phyloP scores from a whole-genome alignment of 2,888 invertebrate genomes.

The Melieria omissa region DNA sequence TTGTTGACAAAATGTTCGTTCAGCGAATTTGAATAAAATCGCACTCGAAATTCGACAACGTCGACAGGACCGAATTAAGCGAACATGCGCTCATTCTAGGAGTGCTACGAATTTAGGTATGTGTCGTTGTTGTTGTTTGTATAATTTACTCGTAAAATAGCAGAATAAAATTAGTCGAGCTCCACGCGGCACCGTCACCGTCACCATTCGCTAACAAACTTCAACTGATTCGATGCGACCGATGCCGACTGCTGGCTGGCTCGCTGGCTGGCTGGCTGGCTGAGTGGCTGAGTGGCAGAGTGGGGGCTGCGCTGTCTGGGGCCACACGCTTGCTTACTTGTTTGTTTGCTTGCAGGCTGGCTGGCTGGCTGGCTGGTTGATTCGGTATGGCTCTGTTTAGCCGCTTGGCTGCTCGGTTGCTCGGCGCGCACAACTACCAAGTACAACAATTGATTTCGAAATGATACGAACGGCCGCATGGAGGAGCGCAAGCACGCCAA shows the following conservation, averaged over 20 bases:
- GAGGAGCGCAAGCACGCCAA: too few species aligned
- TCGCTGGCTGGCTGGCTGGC: background rate
- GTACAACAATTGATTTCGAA: background rate
- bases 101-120: background rate
- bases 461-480: background rate
- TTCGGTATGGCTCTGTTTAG: background rate
- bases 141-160: too few species aligned
- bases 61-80: too few species aligned
- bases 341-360: background rate
- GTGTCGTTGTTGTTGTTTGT: background rate
- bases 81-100: background rate
- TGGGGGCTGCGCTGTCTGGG: too few species aligned
- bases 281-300: too few species aligned
- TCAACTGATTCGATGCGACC: slow-evolving; percentile 41
- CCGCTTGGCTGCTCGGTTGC: background rate
- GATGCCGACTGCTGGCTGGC: background rate
- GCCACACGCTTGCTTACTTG: too few species aligned
- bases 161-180: background rate
- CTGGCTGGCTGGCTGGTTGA: background rate
- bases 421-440: background rate
- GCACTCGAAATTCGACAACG: too few species aligned
- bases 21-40: too few species aligned
- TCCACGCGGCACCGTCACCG: slow-evolving; percentile 35
- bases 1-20: too few species aligned
- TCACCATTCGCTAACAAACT: slow-evolving; percentile 44